A percentile compares a stretch with the other conserved stretches of the same genome.
Conservation (phyloP, 1,140 invertebrate species). For the Theocolax elegans region DNA sequence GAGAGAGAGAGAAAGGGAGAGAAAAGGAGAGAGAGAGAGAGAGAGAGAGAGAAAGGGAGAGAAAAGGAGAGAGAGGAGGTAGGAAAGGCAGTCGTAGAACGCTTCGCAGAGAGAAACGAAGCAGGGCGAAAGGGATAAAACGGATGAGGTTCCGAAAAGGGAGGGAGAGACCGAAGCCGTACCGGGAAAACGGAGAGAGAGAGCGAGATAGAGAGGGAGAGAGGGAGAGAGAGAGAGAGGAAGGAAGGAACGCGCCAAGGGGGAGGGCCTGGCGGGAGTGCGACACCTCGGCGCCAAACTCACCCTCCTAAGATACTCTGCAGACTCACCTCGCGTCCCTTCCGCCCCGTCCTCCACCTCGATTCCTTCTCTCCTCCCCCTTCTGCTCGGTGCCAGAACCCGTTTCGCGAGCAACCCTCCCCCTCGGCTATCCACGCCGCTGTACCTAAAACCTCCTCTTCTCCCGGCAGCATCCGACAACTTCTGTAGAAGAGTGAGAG, state of each 20-base stretch:
- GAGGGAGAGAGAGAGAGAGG: not conserved
- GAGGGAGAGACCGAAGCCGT: conserved; percentile 12
- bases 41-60: too few relatives aligned
- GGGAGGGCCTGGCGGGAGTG: conserved; percentile 43
- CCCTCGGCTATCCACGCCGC: conserved; percentile 44
- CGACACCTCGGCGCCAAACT: conserved; percentile 68
- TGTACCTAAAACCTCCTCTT: conserved; percentile 41
- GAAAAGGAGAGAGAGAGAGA: conserved; percentile 38
- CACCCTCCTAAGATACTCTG: conserved; percentile 65
- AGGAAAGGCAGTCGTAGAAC: conserved; percentile 16
- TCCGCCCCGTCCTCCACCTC: conserved; percentile 41
- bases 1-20: conserved; percentile 43
- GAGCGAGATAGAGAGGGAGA: conserved; percentile 29
- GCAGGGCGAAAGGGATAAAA: conserved; percentile 43
- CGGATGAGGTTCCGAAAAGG: conserved; percentile 38
- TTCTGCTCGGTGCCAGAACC: conserved; percentile 30
- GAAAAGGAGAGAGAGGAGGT: conserved; percentile 22
- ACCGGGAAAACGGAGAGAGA: not conserved
- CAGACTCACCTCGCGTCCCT: conserved; percentile 63
- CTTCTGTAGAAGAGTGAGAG: conserved; percentile 45
- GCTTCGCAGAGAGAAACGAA: conserved; percentile 32
- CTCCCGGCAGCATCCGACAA: conserved; percentile 50
- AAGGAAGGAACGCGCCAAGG: conserved; percentile 21
- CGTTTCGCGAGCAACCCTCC: conserved; percentile 13
- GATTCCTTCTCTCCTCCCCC: conserved; percentile 34